Conservation (phyloP, 2,888 invertebrate species). For the Pachymerium ferrugineum region DNA sequence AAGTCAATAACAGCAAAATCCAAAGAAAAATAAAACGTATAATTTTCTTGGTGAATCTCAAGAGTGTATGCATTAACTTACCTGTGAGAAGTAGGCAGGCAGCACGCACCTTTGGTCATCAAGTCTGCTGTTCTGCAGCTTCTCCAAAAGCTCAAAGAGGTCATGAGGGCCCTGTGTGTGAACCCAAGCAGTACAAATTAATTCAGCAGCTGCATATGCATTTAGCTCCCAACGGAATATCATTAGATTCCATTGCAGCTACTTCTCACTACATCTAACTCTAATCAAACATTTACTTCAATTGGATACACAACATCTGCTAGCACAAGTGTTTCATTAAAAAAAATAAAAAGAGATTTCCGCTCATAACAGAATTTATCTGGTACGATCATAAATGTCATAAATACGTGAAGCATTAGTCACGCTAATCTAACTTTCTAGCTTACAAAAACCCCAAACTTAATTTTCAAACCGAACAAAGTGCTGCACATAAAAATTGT, state of each 20-base stretch:
- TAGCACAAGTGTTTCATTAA: not conserved
- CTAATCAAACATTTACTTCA: not conserved
- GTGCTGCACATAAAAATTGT: no score
- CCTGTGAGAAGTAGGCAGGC: constrained; percentile 56
- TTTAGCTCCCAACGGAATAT: not conserved
- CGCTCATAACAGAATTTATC: not conserved
- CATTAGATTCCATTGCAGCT: not conserved
- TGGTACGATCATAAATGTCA: not conserved
- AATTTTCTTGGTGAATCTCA: not conserved
- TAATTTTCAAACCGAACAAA: no score
- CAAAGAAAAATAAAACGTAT: not conserved
- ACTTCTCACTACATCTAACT: not conserved
- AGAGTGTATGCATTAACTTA: constrained; percentile 29
- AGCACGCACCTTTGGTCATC: constrained; percentile 96
- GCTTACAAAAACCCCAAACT: no score
- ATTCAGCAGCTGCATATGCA: constrained; percentile 1
- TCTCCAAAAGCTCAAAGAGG: constrained; percentile 87
- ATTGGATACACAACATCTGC: not conserved
- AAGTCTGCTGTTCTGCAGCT: constrained; percentile 86
- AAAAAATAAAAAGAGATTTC: not conserved
- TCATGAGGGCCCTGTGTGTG: constrained; percentile 52
- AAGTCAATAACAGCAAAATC: not conserved
- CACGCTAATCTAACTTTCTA: no score
- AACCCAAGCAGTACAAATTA: constrained; percentile 11
- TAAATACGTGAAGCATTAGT: not conserved